Evolutionary conservation across 2,888 invertebrate species (phyloP).

Genomic region (Eupithecia centaureata): DNA sequence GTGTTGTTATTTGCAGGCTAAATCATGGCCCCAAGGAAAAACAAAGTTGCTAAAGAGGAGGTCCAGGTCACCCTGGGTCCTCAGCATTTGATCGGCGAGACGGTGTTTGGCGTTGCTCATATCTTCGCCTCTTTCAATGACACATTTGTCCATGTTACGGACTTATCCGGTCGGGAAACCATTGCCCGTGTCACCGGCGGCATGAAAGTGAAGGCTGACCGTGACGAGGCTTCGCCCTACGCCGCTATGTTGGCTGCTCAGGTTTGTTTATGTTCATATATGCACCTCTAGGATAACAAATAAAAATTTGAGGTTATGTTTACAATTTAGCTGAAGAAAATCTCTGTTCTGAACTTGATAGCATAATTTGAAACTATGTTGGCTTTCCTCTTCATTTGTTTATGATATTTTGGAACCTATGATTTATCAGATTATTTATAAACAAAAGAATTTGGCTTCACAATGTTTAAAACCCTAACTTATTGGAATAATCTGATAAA

Average conservation of each 20-base stretch:
- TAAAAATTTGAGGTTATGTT: slow-evolving; percentile 58
- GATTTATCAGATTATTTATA: too few relatives aligned
- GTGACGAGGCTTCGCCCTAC: slow-evolving; percentile 99
- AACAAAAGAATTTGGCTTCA: too few relatives aligned
- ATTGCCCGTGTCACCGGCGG: slow-evolving; percentile 98
- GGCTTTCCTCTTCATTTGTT: neutral
- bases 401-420: too few relatives aligned
- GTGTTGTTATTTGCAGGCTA: slow-evolving; percentile 79
- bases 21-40: slow-evolving; percentile 98
- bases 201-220: slow-evolving; percentile 99
- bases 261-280: slow-evolving; percentile 74
- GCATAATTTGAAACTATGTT: neutral
- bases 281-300: neutral
- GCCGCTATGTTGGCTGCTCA: slow-evolving; percentile 99
- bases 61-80: slow-evolving; percentile 98
- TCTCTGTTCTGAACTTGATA: neutral
- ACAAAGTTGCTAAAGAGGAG: slow-evolving; percentile 98
- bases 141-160: slow-evolving; percentile 99
- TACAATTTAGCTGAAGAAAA: neutral
- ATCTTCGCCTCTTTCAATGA: slow-evolving; percentile 99
- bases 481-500: slow-evolving; percentile 5
- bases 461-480: too few relatives aligned
- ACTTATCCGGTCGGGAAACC: slow-evolving; percentile 98
- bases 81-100: slow-evolving; percentile 98
- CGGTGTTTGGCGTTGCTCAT: slow-evolving; percentile 99